Evolutionary conservation across 2,888 invertebrate species (phyloP).

Genomic region (Uropetala carovei): DNA sequence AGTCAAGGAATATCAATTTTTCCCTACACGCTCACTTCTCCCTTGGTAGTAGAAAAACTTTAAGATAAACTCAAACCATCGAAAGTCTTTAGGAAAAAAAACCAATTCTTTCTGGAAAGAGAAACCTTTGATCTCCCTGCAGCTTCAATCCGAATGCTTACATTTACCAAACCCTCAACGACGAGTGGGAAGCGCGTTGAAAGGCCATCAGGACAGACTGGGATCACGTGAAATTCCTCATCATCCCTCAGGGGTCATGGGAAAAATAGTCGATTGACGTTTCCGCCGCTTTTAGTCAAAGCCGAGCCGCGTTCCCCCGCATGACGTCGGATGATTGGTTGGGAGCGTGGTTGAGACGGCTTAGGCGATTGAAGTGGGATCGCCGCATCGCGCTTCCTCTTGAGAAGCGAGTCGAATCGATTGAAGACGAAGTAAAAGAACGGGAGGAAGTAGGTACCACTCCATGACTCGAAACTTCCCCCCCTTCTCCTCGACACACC

Average conservation of each 20-base stretch:
- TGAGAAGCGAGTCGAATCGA: background rate
- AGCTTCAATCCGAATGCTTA: slow-evolving; percentile 33
- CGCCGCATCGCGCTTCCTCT: no score
- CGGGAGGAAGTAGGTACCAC: no score
- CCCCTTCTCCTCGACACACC: background rate
- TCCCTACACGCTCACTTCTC: background rate
- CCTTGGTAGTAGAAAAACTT: background rate
- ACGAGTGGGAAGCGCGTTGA: slow-evolving; percentile 28
- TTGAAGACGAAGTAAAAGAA: background rate
- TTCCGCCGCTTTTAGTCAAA: slow-evolving; percentile 44
- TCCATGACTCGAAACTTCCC: background rate
- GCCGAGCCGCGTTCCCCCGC: background rate
- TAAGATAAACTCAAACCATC: background rate
- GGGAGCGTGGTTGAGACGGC: background rate
- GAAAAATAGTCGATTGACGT: slow-evolving; percentile 47
- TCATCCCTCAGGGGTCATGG: slow-evolving; percentile 20
- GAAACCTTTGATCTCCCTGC: slow-evolving; percentile 34
- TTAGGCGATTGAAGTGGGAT: background rate
- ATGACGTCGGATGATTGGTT: slow-evolving; percentile 5
- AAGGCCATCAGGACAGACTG: slow-evolving; percentile 38
- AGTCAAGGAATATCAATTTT: background rate
- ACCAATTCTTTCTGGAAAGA: slow-evolving; percentile 21
- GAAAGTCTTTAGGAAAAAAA: slow-evolving; percentile 42
- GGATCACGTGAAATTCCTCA: slow-evolving; percentile 35
- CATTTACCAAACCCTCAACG: slow-evolving; percentile 10